These are phyloP conservation scores for Azorinus chamasolen DNA, from an alignment of 2,888 invertebrate genomes.

Conservation along the genomic window DNA sequence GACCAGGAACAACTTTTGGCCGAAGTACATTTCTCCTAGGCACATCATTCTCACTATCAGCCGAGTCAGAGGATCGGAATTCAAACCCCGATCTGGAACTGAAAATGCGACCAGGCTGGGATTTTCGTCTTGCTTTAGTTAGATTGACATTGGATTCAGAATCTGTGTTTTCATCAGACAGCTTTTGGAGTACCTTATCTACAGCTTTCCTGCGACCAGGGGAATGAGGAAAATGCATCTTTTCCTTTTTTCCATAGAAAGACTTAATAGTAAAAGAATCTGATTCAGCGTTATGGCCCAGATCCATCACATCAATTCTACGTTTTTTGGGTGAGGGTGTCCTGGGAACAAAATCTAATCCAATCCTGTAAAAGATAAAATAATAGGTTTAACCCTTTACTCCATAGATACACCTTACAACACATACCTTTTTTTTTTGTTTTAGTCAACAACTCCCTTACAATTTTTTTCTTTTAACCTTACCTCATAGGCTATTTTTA, in stretches of 20 bases:
- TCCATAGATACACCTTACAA: too few species aligned
- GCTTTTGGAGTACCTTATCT: constrained; percentile 46
- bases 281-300: constrained; percentile 30
- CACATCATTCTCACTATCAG: constrained; percentile 34
- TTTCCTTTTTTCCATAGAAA: constrained; percentile 74
- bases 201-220: constrained; percentile 64
- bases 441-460: too few species aligned
- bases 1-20: constrained; percentile 7
- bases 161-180: constrained; percentile 55
- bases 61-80: constrained; percentile 56
- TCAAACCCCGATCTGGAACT: constrained; percentile 31
- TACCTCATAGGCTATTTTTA: too few species aligned
- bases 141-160: constrained; percentile 33
- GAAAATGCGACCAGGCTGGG: too few species aligned
- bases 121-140: not conserved
- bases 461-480: too few species aligned
- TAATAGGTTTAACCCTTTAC: too few species aligned
- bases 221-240: constrained; percentile 67
- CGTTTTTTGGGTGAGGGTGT: constrained; percentile 56
- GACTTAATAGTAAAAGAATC: constrained; percentile 69
- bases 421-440: too few species aligned
- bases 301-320: constrained; percentile 11
- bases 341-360: constrained; percentile 53
- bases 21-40: constrained; percentile 13
- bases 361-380: constrained; percentile 34